Conservation (phyloP, 1,140 invertebrate genomes). For the Panagrolaimus sp. region DNA sequence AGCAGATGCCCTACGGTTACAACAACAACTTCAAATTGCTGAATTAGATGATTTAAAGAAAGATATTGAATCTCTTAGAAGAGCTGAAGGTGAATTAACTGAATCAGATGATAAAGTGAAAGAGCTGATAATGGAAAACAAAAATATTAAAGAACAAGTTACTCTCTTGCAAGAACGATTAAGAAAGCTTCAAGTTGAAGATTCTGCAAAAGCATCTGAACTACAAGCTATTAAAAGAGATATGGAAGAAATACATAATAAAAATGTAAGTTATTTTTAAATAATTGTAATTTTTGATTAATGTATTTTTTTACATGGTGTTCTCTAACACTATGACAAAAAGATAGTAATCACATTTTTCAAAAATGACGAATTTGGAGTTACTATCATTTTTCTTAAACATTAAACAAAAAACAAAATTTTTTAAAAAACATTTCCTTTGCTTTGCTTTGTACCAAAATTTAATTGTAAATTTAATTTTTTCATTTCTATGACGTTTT, state of each 20-base stretch:
- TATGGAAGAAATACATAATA: constrained; percentile 37
- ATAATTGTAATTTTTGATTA: neutral
- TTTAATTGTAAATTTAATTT: too few relatives aligned
- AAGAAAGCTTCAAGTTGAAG: constrained; percentile 24
- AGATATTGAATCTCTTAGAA: constrained; percentile 12
- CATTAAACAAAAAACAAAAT: too few relatives aligned
- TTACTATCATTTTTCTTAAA: neutral
- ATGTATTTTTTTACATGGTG: too few relatives aligned
- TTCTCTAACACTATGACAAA: neutral
- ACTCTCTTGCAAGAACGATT: constrained; percentile 28
- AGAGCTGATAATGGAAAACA: constrained; percentile 30
- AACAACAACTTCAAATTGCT: constrained; percentile 39
- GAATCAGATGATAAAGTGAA: constrained; percentile 30
- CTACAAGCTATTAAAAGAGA: constrained; percentile 33
- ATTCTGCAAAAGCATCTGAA: constrained; percentile 23
- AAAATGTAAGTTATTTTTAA: constrained; percentile 20
- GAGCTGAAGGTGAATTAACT: constrained; percentile 3
- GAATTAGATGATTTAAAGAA: constrained; percentile 27
- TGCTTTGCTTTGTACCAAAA: too few relatives aligned
- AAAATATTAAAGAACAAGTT: constrained; percentile 35
- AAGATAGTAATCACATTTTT: neutral
- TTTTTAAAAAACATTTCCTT: too few relatives aligned
- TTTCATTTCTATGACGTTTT: too few relatives aligned
- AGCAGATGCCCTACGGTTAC: constrained; percentile 39
- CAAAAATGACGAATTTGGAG: neutral